Base-by-base conservation (phyloP, 2,113 vertebrate genomes). In the Nesoenas mayeri region DNA sequence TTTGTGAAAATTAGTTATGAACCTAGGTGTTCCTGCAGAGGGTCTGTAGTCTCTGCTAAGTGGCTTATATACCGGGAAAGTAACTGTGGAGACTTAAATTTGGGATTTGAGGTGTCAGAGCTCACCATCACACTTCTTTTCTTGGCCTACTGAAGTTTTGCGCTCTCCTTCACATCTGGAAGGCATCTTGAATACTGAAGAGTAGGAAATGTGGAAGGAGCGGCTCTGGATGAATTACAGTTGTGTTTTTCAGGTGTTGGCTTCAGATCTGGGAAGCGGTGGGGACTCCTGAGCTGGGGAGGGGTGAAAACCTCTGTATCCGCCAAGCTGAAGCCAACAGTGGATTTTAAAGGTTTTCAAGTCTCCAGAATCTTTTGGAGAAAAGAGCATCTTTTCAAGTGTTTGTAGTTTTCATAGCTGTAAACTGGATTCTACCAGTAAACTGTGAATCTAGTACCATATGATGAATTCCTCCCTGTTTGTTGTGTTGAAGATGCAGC, bases 231-330 rank as follows among this genome's bases (percentile, higher is more conserved):
- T 94, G 95, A 84, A 34, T 96, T 88, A 91, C 57, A 51, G 88
- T 79, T 71, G 36, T 86, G 56, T 72, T 91, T 93, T 67, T 92
- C 85, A 94, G 91, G 87, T 93, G 74, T 38, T 94, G 85, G 85
- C 88, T 86, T 73, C 79, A 60, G 85, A 64, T 86, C 74, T 65
- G 70, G 48, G 65, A 86, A 91, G 34, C 13, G 38, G 56, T 60
- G n/a, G 87, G 79, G 79, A 53, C 61, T 92, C 72, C 25, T 0
- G 0, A 36, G 21, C 32, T 91, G 53, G 18, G 44, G 15, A 80
- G 67, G 64, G 8, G 12, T 70, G 56, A 73, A 94, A 90, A 84
- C 89, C 70, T 66, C 32, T 51, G n/a, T 18, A 72, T 34, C 11
- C 56, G 28, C 32, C 60, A 66, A 80, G 17, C 72, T 86, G 17